A percentile compares a stretch with the other conserved stretches of the same genome.
phyloP scores from a whole-genome alignment of 2,888 invertebrate genomes.

The Drosophila quinaria region DNA sequence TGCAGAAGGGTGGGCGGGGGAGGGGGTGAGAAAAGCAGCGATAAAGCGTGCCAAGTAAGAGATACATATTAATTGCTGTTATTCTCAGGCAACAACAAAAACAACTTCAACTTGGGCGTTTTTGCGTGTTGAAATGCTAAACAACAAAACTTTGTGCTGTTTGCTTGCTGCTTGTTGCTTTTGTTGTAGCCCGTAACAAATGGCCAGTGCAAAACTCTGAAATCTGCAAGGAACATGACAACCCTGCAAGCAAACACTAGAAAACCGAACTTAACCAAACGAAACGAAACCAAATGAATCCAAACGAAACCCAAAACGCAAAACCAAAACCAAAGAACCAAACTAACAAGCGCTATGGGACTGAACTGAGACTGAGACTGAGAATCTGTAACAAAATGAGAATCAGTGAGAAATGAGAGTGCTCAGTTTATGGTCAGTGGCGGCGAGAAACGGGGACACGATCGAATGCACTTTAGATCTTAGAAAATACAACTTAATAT shows the following conservation, averaged over 20 bases:
- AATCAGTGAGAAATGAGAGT: slow-evolving; percentile 23
- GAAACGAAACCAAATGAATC: slow-evolving; percentile 19
- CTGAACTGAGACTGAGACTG: slow-evolving; percentile 1
- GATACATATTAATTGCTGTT: slow-evolving; percentile 79
- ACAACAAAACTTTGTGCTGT: slow-evolving; percentile 61
- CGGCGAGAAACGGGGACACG: slow-evolving; percentile 5
- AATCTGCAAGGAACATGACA: slow-evolving; percentile 52
- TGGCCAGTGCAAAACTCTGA: slow-evolving; percentile 37
- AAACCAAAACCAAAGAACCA: slow-evolving; percentile 56
- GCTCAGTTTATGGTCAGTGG: slow-evolving; percentile 37
- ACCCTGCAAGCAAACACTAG: neutral
- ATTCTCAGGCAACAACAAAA: slow-evolving; percentile 42
- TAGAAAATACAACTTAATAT: neutral
- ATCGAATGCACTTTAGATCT: neutral
- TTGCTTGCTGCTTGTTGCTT: slow-evolving; percentile 14
- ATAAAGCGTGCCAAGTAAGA: slow-evolving; percentile 76
- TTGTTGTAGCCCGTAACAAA: slow-evolving; percentile 55
- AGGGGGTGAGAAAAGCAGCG: slow-evolving; percentile 23
- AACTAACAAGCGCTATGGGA: slow-evolving; percentile 64
- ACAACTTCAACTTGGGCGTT: slow-evolving; percentile 29
- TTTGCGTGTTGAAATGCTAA: slow-evolving; percentile 75
- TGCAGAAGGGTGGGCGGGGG: no score
- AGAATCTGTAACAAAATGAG: slow-evolving; percentile 1
- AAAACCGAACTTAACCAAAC: slow-evolving; percentile 11
- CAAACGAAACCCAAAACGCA: slow-evolving; percentile 20